Base-by-base conservation (phyloP, 2,113 vertebrate species). In the Sinocyclocheilus maitianheensis region DNA sequence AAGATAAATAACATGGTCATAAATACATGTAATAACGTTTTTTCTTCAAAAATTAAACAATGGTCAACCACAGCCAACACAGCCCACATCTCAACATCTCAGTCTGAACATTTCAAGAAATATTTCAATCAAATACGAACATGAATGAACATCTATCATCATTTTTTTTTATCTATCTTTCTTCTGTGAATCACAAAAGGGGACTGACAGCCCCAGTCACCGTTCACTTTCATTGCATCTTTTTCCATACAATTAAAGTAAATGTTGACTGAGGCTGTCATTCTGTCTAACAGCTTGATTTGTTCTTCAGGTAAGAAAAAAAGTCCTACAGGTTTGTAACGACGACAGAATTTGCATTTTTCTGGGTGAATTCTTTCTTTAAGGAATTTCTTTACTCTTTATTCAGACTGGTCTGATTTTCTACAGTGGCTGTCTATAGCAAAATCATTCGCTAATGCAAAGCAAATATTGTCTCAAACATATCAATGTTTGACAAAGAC, bases 401-500 rank as follows among this genome's bases (percentile, higher is more conserved):
- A 26, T 53, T 69, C 40, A n/a, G 37, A 26, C 24, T 53, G 63
- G 18, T 46, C 81, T 37, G 81, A 55, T 71, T 62, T 55, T 58
- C 16, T 20, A 14, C 46, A 83, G 11, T 26, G 0, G 26, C 46
- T 83, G 81, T 51, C 46, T 22, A 4, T 5, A 51, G 16, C 5
- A 69, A 78, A 71, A 81, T 26, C 1, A 83, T 71, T 71, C 46
- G 8, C 24, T 16, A 65, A 65, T 46, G n/a, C 5, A 82, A 81
- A 14, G 13, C 37, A 46, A 71, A 71, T 53, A 34, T 46, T 18
- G 26, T 55, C 16, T 53, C 26, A 83, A 13, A 34, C 58, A 65
- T 6, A 11, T 1, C 24, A 58, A 13, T 11, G 30, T 34, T 34
- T 34, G n/a, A 53, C 24, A 16, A 78, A 37, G 16, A 9, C 14